A percentile compares a stretch with the other conserved stretches of the same genome.
These are phyloP conservation scores for Capreolus pygargus DNA, from an alignment of 2,113 vertebrate genomes.

Conservation along the genomic window DNA sequence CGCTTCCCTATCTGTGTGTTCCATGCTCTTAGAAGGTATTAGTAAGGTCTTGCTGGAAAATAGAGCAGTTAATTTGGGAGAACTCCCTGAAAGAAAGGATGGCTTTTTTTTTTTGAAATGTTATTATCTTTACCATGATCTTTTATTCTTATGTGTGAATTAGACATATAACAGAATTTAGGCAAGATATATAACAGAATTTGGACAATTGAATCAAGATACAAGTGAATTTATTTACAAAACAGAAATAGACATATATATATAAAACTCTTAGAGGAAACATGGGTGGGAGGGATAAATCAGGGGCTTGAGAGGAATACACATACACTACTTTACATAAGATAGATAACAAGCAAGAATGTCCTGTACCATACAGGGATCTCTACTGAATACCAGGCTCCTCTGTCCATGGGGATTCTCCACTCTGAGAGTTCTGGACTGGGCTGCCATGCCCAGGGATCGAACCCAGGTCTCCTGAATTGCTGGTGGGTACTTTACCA, in stretches of 20 bases:
- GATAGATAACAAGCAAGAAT: neutral
- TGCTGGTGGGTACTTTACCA: neutral
- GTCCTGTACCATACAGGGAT: neutral
- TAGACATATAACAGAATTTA: neutral
- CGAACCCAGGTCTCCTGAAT: neutral
- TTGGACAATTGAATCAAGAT: neutral
- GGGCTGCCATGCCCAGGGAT: neutral
- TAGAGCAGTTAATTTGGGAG: neutral
- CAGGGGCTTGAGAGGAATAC: neutral
- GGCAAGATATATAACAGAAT: neutral
- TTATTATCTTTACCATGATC: neutral
- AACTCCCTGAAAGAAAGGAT: neutral
- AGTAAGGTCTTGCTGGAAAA: neutral
- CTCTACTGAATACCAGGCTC: neutral
- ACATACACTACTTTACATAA: neutral
- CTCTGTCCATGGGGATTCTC: neutral
- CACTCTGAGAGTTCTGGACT: neutral
- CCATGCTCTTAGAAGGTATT: neutral
- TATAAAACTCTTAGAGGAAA: neutral
- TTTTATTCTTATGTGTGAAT: neutral
- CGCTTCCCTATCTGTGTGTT: neutral
- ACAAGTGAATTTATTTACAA: neutral
- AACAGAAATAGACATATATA: neutral
- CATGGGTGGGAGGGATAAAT: neutral
- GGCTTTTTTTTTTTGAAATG: neutral